Evolutionary conservation across 1,140 invertebrate species (phyloP), one percentile per base, ranked within the genome.

Genomic region (Psix sp.): DNA sequence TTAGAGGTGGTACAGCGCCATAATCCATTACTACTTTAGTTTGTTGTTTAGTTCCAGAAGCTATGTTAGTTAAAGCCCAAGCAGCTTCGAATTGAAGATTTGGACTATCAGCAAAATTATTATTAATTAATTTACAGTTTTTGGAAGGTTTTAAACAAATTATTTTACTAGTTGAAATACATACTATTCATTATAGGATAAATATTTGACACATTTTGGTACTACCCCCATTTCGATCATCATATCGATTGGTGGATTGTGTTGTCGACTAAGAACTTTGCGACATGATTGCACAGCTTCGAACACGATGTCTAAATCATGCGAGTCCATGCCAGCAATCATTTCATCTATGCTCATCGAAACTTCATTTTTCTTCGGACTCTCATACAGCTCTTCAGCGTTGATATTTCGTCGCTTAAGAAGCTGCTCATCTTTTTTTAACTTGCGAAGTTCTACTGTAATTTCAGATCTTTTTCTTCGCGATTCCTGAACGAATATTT

Each of bases 31-130:
- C 95, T 38, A 92, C 92, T 68, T 93, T 90, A 1, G 97, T 98
- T 86, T 99, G 96, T 13, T 93, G 90, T 7, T 95, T 93, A 4
- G 94, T 96, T 9, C 97, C 97, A 0, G 96, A 98, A 7, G 98
- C 98, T 71, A 99, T 97, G 81, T 99, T 99, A 21, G 98, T 99
- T 14, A 99, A 85, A 0, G 96, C 97, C 98, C 98, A 99, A 1
- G 97, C 94, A 17, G 97, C 94, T 88, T 99, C 98, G 88, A 99
- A 99, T 85, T 99, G 97, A 6, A 99, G 86, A 42, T 92, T 89
- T n/a, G 94, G 88, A 76, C 95, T 96, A 81, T 17, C 16, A n/a
- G n/a, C n/a, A n/a, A n/a, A n/a, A n/a, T n/a, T n/a, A n/a, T n/a
- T n/a, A n/a, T n/a, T n/a, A n/a, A n/a, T n/a, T n/a, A n/a, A n/a